phyloP scores from a whole-genome alignment of 2,113 vertebrate genomes.

The Crocuta crocuta region DNA sequence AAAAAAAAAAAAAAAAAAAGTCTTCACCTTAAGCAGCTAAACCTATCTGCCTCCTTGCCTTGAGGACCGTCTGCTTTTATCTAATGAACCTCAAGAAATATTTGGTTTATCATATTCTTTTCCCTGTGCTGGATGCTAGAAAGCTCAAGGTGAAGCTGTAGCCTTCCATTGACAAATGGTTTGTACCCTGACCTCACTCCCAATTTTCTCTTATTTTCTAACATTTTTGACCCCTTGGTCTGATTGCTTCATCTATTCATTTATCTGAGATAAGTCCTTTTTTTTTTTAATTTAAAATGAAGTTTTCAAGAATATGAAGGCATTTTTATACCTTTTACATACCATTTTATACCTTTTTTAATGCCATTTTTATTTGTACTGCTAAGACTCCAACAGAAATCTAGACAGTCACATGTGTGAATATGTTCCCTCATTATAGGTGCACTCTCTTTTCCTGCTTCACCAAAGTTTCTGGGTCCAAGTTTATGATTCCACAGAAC shows the following conservation, averaged over 20 bases:
- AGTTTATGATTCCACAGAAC: not conserved
- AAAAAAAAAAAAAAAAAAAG: not conserved
- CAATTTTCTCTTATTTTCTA: not conserved
- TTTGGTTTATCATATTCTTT: not conserved
- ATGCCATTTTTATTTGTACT: not conserved
- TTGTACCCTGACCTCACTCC: not conserved
- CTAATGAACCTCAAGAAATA: slow-evolving; percentile 32
- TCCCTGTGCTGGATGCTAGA: not conserved
- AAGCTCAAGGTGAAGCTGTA: not conserved
- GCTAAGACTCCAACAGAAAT: not conserved
- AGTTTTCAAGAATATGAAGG: not conserved
- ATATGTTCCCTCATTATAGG: not conserved
- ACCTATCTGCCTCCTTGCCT: not conserved
- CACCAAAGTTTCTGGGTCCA: not conserved
- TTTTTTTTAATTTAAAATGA: slow-evolving; percentile 37
- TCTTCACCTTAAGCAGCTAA: not conserved
- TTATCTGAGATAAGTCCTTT: not conserved
- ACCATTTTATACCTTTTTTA: too few relatives aligned
- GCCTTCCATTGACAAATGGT: not conserved
- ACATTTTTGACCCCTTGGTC: not conserved
- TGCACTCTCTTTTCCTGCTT: not conserved
- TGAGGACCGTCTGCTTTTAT: slow-evolving; percentile 37
- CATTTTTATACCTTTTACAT: not conserved
- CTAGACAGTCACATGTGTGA: not conserved
- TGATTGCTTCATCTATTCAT: not conserved